Evolutionary conservation across 2,888 invertebrate genomes (phyloP).

Genomic region (Clusia tigrina): DNA sequence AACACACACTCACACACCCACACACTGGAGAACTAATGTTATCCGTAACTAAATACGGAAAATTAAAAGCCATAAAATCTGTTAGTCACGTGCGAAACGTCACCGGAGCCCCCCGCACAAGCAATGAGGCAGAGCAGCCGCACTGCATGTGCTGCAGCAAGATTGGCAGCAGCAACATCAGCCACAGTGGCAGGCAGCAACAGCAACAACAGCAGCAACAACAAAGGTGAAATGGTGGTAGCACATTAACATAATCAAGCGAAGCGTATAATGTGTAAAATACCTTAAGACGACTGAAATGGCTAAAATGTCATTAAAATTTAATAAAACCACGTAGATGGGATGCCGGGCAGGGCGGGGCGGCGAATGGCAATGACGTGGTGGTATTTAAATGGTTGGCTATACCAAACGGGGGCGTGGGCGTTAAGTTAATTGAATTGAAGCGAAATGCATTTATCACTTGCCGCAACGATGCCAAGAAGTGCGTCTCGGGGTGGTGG

Average conservation of each 20-base stretch:
- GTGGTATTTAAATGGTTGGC: neutral
- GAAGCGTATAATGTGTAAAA: constrained; percentile 48
- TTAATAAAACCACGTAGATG: constrained; percentile 10
- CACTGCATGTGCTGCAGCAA: constrained; percentile 7
- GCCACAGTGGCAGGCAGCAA: neutral
- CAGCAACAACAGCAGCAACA: constrained; percentile 38
- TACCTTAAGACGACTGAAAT: constrained; percentile 26
- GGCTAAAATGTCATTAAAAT: constrained; percentile 20
- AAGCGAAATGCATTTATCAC: constrained; percentile 52
- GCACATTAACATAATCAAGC: constrained; percentile 44
- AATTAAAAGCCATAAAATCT: constrained; percentile 60
- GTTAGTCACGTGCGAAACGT: constrained; percentile 55
- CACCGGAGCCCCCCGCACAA: constrained; percentile 14
- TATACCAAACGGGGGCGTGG: neutral
- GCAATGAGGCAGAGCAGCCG: constrained; percentile 12
- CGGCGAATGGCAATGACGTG: neutral
- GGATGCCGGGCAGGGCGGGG: neutral
- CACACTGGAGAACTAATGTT: constrained; percentile 10
- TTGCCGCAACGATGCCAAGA: neutral
- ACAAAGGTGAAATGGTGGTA: constrained; percentile 6
- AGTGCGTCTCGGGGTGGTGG: neutral
- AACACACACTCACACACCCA: neutral
- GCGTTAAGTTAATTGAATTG: constrained; percentile 48
- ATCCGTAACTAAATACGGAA: constrained; percentile 54
- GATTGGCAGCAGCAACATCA: constrained; percentile 2